These are phyloP conservation scores for Rhimphoctona megacephalus DNA, from an alignment of 2,888 invertebrate species.

Conservation along the genomic window DNA sequence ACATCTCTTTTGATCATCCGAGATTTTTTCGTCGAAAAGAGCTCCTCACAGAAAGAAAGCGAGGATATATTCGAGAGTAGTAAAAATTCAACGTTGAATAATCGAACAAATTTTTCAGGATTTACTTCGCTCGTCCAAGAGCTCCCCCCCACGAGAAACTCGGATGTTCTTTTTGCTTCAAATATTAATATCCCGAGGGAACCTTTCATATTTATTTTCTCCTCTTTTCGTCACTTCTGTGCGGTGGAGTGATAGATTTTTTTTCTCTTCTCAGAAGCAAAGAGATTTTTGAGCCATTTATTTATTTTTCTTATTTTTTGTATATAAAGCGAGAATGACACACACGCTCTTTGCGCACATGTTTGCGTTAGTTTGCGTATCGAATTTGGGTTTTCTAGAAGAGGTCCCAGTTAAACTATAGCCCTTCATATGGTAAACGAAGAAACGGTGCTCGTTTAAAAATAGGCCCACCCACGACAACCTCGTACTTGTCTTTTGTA, in stretches of 20 bases:
- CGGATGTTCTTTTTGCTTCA: conserved; percentile 27
- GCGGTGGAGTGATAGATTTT: conserved; percentile 33
- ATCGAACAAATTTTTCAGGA: conserved; percentile 58
- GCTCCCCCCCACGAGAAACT: conserved; percentile 4
- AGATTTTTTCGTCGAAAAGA: conserved; percentile 20
- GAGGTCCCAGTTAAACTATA: conserved; percentile 23
- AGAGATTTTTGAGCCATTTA: conserved; percentile 37
- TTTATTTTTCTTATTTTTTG: conserved; percentile 74
- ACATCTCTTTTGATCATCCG: conserved; percentile 13
- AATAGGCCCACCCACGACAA: conserved; percentile 67
- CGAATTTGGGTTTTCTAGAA: conserved; percentile 64
- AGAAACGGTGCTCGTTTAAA: conserved; percentile 42
- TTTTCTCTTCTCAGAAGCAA: conserved; percentile 15
- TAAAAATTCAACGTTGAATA: conserved; percentile 49
- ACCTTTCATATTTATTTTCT: conserved; percentile 56
- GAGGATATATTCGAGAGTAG: conserved; percentile 5
- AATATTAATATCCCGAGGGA: conserved; percentile 54
- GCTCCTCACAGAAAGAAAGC: conserved; percentile 8
- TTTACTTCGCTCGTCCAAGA: conserved; percentile 49
- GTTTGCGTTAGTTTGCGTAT: conserved; percentile 66
- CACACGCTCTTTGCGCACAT: conserved; percentile 54
- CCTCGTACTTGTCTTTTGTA: conserved; percentile 54
- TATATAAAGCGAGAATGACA: conserved; percentile 69
- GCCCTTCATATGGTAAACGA: conserved; percentile 71
- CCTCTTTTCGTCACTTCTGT: conserved; percentile 24